phyloP scores from a whole-genome alignment of 2,888 invertebrate species.

The Calephelis perditalis region DNA sequence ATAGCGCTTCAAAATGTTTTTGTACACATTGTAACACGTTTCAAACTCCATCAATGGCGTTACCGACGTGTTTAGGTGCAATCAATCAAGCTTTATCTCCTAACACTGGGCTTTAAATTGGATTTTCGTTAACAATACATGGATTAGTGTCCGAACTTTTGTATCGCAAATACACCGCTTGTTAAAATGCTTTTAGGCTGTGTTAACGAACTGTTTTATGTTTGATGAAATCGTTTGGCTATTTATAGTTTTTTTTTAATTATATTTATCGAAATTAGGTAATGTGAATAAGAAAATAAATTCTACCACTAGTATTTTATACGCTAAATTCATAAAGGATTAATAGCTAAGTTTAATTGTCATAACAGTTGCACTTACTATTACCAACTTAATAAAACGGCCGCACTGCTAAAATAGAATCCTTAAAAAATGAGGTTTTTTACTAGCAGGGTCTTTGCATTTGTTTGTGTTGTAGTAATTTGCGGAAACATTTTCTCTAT shows the following conservation, averaged over 20 bases:
- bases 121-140: constrained; percentile 69
- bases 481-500: constrained; percentile 22
- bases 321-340: no score
- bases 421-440: no score
- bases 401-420: no score
- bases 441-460: no score
- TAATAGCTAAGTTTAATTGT: no score
- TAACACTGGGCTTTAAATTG: constrained; percentile 70
- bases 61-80: constrained; percentile 49
- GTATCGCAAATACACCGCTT: constrained; percentile 32
- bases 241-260: no score
- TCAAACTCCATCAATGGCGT: constrained; percentile 3
- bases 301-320: no score
- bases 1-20: constrained; percentile 4
- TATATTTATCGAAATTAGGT: no score
- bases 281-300: no score
- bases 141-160: constrained; percentile 65
- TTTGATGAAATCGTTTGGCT: neutral
- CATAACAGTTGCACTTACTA: no score
- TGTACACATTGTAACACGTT: neutral
- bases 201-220: constrained; percentile 24
- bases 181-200: constrained; percentile 4
- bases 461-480: constrained; percentile 8
- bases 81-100: constrained; percentile 73
- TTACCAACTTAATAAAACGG: no score